Conservation (phyloP, 2,888 invertebrate genomes). For the Leptodirus hochenwartii region DNA sequence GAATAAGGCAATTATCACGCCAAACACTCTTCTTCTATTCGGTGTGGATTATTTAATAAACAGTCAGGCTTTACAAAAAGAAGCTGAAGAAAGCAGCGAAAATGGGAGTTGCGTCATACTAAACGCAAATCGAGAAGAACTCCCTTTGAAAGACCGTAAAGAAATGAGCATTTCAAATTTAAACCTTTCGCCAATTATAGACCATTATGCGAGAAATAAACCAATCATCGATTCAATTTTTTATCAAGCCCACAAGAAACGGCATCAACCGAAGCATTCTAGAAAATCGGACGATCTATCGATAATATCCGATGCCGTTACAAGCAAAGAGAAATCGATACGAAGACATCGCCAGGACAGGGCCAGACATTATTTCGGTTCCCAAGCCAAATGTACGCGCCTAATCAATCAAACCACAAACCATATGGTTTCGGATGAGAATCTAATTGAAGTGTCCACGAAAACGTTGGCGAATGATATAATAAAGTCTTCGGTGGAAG, state of each 20-base stretch:
- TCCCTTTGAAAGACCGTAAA: no score
- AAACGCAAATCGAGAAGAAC: constrained; percentile 6
- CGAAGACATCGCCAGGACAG: constrained; percentile 1
- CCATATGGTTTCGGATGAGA: constrained; percentile 2
- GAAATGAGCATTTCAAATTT: constrained; percentile 12
- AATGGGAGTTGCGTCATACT: not conserved
- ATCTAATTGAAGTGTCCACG: constrained; percentile 1
- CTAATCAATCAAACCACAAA: constrained; percentile 5
- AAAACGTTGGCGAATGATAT: no score
- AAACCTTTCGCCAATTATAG: constrained; percentile 8
- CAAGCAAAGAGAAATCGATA: not conserved
- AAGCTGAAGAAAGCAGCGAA: not conserved
- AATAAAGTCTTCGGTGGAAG: no score
- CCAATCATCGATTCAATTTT: no score
- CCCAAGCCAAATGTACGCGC: no score
- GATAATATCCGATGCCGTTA: constrained; percentile 1
- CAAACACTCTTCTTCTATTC: not conserved
- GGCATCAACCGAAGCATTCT: not conserved
- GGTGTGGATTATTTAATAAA: no score
- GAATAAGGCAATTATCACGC: no score
- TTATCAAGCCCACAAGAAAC: no score
- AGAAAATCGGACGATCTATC: not conserved
- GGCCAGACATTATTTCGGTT: not conserved
- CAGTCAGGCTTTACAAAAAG: no score
- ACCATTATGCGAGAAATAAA: constrained; percentile 3